Percentiles rank a stretch among this genome's conserved stretches.
Evolutionary conservation across 2,113 vertebrate species (phyloP).

Genomic region (Salvator merianae): DNA sequence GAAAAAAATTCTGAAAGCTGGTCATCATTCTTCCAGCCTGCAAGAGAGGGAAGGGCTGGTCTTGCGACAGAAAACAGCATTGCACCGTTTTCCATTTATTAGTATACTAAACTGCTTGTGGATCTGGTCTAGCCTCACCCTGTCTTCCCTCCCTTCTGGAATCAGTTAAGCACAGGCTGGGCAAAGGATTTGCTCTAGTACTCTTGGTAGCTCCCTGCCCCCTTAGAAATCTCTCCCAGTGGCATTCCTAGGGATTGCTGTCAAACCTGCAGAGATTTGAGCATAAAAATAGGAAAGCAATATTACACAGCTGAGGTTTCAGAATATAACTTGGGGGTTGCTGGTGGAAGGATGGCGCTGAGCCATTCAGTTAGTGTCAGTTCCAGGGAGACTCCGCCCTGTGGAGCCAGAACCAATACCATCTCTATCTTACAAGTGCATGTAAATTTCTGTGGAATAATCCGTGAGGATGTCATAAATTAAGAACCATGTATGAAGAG

Average conservation of each 20-base stretch:
- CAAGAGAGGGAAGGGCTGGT: neutral
- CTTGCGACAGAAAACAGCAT: neutral
- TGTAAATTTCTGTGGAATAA: neutral
- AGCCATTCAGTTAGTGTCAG: constrained; percentile 51
- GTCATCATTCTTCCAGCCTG: neutral
- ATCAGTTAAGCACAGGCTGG: neutral
- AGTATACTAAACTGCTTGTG: neutral
- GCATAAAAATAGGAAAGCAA: neutral
- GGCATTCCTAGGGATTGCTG: neutral
- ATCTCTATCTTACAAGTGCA: neutral
- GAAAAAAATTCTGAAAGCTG: neutral
- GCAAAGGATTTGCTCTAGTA: neutral
- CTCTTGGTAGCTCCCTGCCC: neutral
- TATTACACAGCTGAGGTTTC: neutral
- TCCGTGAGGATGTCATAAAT: neutral
- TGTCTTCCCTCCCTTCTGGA: neutral
- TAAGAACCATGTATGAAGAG: neutral
- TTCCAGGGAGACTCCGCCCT: constrained; percentile 57
- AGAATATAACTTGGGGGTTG: neutral
- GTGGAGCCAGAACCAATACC: constrained; percentile 37
- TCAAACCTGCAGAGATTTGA: neutral
- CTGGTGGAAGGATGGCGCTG: constrained; percentile 33
- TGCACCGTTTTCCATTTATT: neutral
- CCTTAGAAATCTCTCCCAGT: neutral
- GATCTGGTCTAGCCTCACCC: constrained; percentile 3